These are phyloP conservation scores for Pseudochirops corinnae DNA, from an alignment of 2,797 vertebrate genomes.

Conservation along the genomic window DNA sequence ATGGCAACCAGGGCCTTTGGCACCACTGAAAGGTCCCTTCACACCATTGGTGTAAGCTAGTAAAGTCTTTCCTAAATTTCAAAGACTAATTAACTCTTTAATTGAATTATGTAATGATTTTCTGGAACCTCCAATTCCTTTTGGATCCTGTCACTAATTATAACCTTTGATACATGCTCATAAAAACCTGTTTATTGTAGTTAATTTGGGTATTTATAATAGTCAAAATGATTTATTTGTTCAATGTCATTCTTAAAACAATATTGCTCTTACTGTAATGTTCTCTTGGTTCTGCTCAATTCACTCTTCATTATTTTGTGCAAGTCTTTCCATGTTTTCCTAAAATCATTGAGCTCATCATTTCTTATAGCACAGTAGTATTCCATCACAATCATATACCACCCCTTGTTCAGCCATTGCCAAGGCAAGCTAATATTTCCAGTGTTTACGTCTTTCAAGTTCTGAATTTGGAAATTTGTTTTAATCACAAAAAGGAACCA, in stretches of 20 bases:
- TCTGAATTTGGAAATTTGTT: not conserved
- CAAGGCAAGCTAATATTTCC: not conserved
- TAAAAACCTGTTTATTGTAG: not conserved
- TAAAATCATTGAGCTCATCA: not conserved
- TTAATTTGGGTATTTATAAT: not conserved
- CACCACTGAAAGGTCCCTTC: not conserved
- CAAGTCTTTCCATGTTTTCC: not conserved
- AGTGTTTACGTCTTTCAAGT: not conserved
- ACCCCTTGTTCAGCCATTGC: not conserved
- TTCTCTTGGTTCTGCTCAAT: not conserved
- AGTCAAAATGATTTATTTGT: not conserved
- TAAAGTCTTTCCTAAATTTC: not conserved
- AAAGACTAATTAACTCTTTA: not conserved
- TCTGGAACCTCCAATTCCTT: not conserved
- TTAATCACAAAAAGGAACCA: constrained; percentile 13
- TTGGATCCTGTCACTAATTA: not conserved
- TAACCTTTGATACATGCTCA: not conserved
- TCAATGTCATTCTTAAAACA: not conserved
- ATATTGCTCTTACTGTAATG: not conserved
- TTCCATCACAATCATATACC: not conserved
- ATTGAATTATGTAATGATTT: not conserved
- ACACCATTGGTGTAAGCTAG: not conserved
- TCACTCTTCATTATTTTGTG: not conserved
- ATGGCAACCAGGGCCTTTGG: not conserved
- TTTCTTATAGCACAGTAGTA: not conserved